A percentile compares a stretch with the other conserved stretches of the same genome.
phyloP scores from a whole-genome alignment of 2,113 vertebrate species.

The Mormyrus iriodes region DNA sequence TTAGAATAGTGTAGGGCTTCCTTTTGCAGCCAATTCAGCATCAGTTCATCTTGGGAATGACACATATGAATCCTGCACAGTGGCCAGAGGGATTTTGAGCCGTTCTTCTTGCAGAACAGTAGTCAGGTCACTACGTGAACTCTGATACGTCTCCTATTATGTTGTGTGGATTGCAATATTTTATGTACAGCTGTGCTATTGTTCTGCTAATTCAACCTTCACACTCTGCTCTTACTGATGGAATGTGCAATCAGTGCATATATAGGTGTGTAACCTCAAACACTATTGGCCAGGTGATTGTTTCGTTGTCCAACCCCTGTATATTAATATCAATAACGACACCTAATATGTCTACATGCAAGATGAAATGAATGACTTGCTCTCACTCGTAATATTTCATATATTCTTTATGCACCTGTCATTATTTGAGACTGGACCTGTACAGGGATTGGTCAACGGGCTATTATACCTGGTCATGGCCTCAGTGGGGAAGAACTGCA shows the following conservation, averaged over 20 bases:
- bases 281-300: neutral
- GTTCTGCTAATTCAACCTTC: neutral
- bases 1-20: neutral
- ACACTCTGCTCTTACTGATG: neutral
- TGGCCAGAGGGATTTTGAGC: too few species aligned
- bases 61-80: too few species aligned
- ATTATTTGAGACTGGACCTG: neutral
- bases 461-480: slow-evolving; percentile 68
- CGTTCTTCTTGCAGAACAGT: too few species aligned
- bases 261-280: neutral
- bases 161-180: neutral
- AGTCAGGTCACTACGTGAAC: too few species aligned
- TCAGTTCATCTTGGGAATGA: too few species aligned
- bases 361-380: neutral
- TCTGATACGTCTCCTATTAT: neutral
- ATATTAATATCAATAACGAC: neutral
- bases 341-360: neutral
- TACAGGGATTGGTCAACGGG: neutral
- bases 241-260: neutral
- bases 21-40: too few species aligned
- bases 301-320: neutral
- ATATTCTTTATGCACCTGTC: neutral
- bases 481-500: slow-evolving; percentile 78
- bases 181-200: neutral
- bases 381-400: neutral